A percentile compares a stretch with the other conserved stretches of the same genome.
These are phyloP conservation scores for Brachypodius melanocephalos DNA, from an alignment of 2,113 vertebrate genomes.

Conservation along the genomic window DNA sequence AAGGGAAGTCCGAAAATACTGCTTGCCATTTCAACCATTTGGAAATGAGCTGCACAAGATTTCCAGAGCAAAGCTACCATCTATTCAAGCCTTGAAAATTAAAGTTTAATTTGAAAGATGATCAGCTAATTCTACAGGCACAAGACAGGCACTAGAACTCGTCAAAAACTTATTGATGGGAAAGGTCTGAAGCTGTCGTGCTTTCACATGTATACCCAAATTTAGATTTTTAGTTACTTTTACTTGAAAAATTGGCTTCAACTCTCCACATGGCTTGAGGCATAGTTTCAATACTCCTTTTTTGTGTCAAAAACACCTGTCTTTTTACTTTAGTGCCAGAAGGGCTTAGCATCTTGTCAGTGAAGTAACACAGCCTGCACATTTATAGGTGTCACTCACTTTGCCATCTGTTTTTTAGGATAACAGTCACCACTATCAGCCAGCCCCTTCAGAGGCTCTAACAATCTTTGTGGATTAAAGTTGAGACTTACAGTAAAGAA, in stretches of 20 bases:
- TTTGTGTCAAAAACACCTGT: constrained; percentile 73
- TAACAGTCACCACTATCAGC: constrained; percentile 71
- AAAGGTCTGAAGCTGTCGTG: constrained; percentile 27
- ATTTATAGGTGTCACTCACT: constrained; percentile 78
- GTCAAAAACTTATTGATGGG: neutral
- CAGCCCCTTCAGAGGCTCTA: constrained; percentile 66
- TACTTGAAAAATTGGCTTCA: constrained; percentile 65
- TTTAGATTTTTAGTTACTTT: constrained; percentile 67
- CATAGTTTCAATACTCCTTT: constrained; percentile 67
- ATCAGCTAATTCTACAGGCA: neutral
- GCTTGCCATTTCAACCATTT: constrained; percentile 21
- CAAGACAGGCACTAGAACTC: constrained; percentile 1
- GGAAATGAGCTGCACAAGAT: neutral
- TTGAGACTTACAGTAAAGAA: constrained; percentile 55
- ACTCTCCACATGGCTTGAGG: constrained; percentile 59
- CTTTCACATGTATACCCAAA: constrained; percentile 13
- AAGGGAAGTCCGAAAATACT: neutral
- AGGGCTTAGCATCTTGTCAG: constrained; percentile 77
- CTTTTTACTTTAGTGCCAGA: constrained; percentile 74
- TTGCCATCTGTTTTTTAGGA: constrained; percentile 77
- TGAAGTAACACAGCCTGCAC: constrained; percentile 73
- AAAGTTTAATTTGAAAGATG: neutral
- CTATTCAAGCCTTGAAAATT: neutral
- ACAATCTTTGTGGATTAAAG: constrained; percentile 65
- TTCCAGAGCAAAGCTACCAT: constrained; percentile 1